Evolutionary conservation across 30 jellyfish, hydroid and myxozoan species (phyloP).

Genomic region (Morbakka virulenta): DNA sequence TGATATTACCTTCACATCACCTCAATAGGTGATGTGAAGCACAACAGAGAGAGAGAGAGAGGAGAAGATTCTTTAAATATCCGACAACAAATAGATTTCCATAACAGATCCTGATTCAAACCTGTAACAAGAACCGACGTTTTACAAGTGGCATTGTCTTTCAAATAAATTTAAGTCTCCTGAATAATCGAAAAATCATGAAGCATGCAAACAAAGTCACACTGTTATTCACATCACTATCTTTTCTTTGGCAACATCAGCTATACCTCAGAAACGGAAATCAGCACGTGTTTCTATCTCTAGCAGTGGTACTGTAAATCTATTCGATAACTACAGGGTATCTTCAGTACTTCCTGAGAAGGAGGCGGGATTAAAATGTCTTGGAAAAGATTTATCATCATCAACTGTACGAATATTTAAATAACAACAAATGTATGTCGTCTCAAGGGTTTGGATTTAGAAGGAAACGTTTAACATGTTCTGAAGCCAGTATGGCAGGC

Average conservation of each 20-base stretch:
- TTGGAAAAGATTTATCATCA: slow-evolving; percentile 50
- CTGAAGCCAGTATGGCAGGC: too few species aligned
- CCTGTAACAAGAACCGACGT: slow-evolving; percentile 44
- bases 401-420: slow-evolving; percentile 49
- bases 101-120: slow-evolving; percentile 41
- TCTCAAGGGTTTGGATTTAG: slow-evolving; percentile 63
- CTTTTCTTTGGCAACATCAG: slow-evolving; percentile 47
- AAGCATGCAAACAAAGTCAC: too few species aligned
- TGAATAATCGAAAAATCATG: too few species aligned
- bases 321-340: slow-evolving; percentile 66
- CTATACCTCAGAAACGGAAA: too few species aligned
- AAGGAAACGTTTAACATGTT: slow-evolving; percentile 35
- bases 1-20: too few species aligned
- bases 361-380: slow-evolving; percentile 43
- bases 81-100: slow-evolving; percentile 29
- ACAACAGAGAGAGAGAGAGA: too few species aligned
- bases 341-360: slow-evolving; percentile 48
- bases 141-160: slow-evolving; percentile 36
- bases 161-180: slow-evolving; percentile 53
- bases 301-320: slow-evolving; percentile 53
- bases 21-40: too few species aligned
- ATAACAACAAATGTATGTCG: slow-evolving; percentile 38
- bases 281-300: slow-evolving; percentile 60
- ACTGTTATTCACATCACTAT: slow-evolving; percentile 59
- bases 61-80: too few species aligned